Evolutionary conservation across 2,888 invertebrate species (phyloP), one percentile per base, ranked within the genome.

Genomic region (Dolichopus griseipennis): DNA sequence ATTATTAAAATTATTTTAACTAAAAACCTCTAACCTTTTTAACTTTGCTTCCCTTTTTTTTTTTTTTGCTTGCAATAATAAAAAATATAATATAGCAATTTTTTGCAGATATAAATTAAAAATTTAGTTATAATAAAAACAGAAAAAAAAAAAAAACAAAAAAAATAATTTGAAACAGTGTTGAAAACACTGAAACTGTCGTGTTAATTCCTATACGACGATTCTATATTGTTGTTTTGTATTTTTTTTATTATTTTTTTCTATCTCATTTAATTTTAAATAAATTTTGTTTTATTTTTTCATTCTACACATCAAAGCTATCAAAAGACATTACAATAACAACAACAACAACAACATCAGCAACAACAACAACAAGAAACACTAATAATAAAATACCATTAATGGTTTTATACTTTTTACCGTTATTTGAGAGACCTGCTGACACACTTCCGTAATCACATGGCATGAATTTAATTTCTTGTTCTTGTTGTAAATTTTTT

Each of bases 371-470:
- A n/a, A n/a, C n/a, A n/a, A n/a, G n/a, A 52, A 18, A 52, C 15
- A 52, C 52, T 12, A 52, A 52, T 15, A 52, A 52, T 27, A 52
- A 52, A 52, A 52, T 52, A 52, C 52, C 52, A 52, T 52, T 52
- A 52, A 52, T 52, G 52, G 52, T 18, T 52, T 52, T 52, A 52
- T 52, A 18, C 52, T 52, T 63, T 75, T 73, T 79, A 80, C 81
- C 81, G 81, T 81, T 81, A 81, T 74, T 75, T 75, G 74, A 78
- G 77, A 80, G 80, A 81, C 81, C 81, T 81, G 79, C 81, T 81
- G 81, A 81, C 81, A 81, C 76, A 81, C 81, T 81, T 81, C 81
- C 81, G 81, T 75, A 76, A 76, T 78, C 76, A 76, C 75, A 64
- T 64, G 64, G 64, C 64, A 64, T 64, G 64, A 64, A 64, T 64